Conservation (phyloP, 2,113 vertebrate species). For the Nothobranchius furzeri region DNA sequence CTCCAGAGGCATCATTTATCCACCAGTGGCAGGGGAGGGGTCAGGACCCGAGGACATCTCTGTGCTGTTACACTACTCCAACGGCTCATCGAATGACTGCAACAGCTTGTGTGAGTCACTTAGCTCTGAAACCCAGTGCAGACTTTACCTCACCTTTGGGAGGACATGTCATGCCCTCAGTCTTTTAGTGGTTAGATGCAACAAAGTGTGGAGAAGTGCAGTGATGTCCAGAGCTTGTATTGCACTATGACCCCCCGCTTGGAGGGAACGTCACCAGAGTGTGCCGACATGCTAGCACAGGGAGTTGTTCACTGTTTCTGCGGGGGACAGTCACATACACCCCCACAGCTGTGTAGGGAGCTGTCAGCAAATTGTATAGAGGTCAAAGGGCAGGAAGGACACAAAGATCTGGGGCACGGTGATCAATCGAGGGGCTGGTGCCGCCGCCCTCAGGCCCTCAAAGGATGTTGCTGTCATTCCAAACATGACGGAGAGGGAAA, state of each 20-base stretch:
- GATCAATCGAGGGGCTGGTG: conserved; percentile 47
- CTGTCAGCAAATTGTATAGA: conserved; percentile 44
- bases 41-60: conserved; percentile 37
- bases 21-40: conserved; percentile 2
- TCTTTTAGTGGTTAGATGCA: conserved; percentile 27
- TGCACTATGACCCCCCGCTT: conserved; percentile 12
- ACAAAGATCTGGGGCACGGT: conserved; percentile 22
- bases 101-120: conserved; percentile 35
- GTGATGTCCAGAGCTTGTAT: conserved; percentile 20
- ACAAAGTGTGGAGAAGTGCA: conserved; percentile 17
- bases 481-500: conserved; percentile 34
- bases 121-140: conserved; percentile 17
- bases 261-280: conserved; percentile 5
- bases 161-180: conserved; percentile 20
- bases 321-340: conserved; percentile 9
- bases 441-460: conserved; percentile 19
- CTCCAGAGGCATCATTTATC: conserved; percentile 11
- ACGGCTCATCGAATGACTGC: conserved; percentile 31
- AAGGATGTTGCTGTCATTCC: conserved; percentile 45
- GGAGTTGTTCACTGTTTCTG: conserved; percentile 16
- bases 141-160: conserved; percentile 34
- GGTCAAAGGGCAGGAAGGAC: conserved; percentile 48
- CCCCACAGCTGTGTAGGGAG: conserved; percentile 18
- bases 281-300: conserved; percentile 30
- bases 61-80: conserved; percentile 51